phyloP scores from a whole-genome alignment of 2,113 vertebrate genomes.

The Psilopogon haemacephalus region DNA sequence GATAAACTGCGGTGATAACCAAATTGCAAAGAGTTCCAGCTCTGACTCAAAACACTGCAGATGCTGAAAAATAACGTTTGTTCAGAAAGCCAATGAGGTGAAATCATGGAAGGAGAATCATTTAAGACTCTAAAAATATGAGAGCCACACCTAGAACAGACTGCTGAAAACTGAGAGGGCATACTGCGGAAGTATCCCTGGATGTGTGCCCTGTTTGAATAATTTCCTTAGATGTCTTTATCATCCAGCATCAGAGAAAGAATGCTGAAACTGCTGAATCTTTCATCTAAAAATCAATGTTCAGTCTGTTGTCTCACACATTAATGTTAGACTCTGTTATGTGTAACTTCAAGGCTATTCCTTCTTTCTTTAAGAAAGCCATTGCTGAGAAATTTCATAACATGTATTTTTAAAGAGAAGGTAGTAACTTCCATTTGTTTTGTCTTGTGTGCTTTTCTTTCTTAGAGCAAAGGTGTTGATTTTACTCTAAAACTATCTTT shows the following conservation, averaged over 20 bases:
- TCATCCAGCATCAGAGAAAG: not conserved
- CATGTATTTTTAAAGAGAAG: not conserved
- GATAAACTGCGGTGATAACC: not conserved
- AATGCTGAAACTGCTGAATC: not conserved
- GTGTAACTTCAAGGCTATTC: not conserved
- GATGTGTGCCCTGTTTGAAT: not conserved
- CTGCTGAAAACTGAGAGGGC: not conserved
- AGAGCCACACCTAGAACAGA: not conserved
- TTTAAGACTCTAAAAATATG: not conserved
- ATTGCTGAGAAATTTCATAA: not conserved
- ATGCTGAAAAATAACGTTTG: not conserved
- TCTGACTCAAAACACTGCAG: not conserved
- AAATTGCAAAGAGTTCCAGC: not conserved
- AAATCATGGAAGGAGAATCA: not conserved
- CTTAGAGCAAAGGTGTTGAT: not conserved
- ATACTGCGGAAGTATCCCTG: not conserved
- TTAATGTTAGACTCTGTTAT: not conserved
- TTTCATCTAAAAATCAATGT: not conserved
- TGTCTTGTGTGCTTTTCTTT: not conserved
- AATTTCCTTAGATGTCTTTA: not conserved
- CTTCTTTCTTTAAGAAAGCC: not conserved
- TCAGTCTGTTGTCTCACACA: not conserved
- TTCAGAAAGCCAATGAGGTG: not conserved
- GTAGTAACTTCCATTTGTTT: not conserved
- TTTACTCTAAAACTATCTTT: slow-evolving; percentile 21